phyloP scores from a whole-genome alignment of 2,113 vertebrate species.

The Myotis davidii region DNA sequence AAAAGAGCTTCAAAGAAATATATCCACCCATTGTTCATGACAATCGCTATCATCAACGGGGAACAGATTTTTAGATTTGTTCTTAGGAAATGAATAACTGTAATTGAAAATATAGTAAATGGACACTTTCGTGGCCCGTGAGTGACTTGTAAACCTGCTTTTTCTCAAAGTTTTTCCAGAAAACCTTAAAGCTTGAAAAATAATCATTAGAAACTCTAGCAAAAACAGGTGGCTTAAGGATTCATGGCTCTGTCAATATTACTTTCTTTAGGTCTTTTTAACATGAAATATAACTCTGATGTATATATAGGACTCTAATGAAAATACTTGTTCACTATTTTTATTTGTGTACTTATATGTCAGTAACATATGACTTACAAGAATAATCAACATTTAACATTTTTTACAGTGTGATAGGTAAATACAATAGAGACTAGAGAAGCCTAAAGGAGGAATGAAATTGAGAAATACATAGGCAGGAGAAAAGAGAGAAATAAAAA shows the following conservation, averaged over 20 bases:
- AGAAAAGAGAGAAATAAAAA: neutral
- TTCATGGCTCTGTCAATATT: neutral
- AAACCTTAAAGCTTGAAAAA: conserved; percentile 49
- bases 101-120: conserved; percentile 51
- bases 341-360: neutral
- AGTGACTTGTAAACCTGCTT: neutral
- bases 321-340: conserved; percentile 3
- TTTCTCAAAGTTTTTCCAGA: conserved; percentile 57
- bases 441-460: neutral
- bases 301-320: neutral
- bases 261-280: neutral
- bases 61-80: conserved; percentile 83
- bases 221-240: conserved; percentile 33
- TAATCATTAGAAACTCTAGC: conserved; percentile 12
- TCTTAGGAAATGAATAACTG: conserved; percentile 73
- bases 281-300: neutral
- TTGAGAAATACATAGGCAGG: neutral
- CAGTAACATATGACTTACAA: neutral
- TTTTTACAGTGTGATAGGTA: neutral
- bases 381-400: neutral
- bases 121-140: neutral
- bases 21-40: conserved; percentile 83
- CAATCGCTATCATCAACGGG: conserved; percentile 81
- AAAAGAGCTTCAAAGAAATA: conserved; percentile 86
- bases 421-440: neutral